Evolutionary conservation across 2,797 vertebrate genomes (phyloP), one percentile per base, ranked within the genome.

Genomic region (Centroberyx gerrardi): DNA sequence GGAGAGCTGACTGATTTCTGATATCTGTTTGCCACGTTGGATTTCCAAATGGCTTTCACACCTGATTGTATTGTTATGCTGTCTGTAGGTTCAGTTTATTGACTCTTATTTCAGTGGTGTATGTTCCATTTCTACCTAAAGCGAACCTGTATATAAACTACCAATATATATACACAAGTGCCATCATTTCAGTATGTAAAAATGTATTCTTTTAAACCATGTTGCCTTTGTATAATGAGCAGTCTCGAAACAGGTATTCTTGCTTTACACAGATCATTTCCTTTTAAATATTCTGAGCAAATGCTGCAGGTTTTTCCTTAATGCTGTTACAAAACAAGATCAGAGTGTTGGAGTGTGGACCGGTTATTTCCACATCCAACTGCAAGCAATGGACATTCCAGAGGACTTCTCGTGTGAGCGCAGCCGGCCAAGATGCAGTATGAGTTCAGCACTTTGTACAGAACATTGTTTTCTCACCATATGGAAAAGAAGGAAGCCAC

Each of bases 81-180:
- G 76, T 74, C 77, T 76, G 27, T 62, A 55, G 71, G 40, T 62
- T 87, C 60, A 80, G 59, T 80, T 73, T 55, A 78, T 76, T 76
- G 79, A 86, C 78, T 81, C 53, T 28, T 74, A 53, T 66, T 79
- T 71, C 80, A 79, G 80, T 73, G 46, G 49, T 31, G 36, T 42
- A 28, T 54, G 62, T 53, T 80, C 42, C 40, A 66, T 87, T 82
- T 83, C 83, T 80, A 83, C 83, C 71, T 81, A 78, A 69, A 79
- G 81, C 52, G 51, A 71, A 78, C 66, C 64, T 88, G 78, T 90
- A 86, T 83, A 91, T 87, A 91, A 86, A 86, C 68, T 66, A 71
- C 52, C 74, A 78, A 54, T 66, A 84, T 88, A 84, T 76, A 81
- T 5, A 36, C 33, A 40, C 48, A 84, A 81, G 22, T 81, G 62